Conservation (phyloP, 2,113 vertebrate genomes). For the Cochlearius cochlearius region DNA sequence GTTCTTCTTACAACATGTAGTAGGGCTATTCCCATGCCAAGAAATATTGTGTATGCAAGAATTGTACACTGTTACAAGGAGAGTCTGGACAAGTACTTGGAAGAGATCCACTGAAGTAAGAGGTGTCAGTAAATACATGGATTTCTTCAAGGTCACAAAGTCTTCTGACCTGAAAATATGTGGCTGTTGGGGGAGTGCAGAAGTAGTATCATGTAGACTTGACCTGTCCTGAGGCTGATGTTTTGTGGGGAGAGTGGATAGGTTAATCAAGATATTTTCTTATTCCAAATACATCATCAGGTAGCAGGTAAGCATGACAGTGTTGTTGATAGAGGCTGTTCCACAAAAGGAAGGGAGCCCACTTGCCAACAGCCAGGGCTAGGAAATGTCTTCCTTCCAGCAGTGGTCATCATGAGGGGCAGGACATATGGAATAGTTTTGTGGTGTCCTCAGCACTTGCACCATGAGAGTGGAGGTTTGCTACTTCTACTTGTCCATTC, state of each 20-base stretch:
- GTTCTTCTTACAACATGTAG: background rate
- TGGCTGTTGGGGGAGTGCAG: background rate
- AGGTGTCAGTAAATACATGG: background rate
- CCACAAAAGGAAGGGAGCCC: background rate
- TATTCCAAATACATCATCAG: background rate
- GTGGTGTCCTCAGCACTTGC: background rate
- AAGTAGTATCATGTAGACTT: background rate
- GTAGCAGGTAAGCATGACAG: background rate
- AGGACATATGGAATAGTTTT: background rate
- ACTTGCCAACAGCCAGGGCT: background rate
- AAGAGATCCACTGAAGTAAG: background rate
- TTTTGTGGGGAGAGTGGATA: background rate
- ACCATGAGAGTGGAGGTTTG: background rate
- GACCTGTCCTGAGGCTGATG: background rate
- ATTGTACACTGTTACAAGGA: background rate
- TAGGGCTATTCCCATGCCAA: background rate
- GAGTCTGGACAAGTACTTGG: background rate
- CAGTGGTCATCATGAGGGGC: background rate
- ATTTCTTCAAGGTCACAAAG: background rate
- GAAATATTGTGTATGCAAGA: background rate
- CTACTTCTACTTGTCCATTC: background rate
- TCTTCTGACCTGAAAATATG: background rate
- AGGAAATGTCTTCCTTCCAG: background rate
- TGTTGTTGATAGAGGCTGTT: background rate
- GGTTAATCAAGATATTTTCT: background rate